Evolutionary conservation across 2,888 invertebrate genomes (phyloP), one percentile per base, ranked within the genome.

Genomic region (Dyspetes luteomarginatus): DNA sequence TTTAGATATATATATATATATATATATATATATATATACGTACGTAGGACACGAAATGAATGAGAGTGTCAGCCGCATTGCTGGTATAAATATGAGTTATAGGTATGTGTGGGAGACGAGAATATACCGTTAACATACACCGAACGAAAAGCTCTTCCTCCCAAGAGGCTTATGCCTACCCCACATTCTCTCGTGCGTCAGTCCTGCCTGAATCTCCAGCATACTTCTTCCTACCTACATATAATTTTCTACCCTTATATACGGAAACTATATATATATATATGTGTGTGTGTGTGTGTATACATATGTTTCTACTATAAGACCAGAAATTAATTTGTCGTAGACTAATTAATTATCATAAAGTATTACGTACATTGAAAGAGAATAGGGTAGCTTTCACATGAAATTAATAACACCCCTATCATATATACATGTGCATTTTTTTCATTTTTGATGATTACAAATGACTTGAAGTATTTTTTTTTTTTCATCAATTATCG

Each of bases 1-100:
- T 50, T 50, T 43, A 60, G 28, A 22, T 36, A 45, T 9, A 4
- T 50, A 24, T 48, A 9, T 36, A 1, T 36, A 36, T 36, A 36
- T 36, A 12, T 36, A 36, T 4, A 12, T 2, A 12, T 2, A 7
- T 36, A 12, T 36, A 0, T 28, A 68, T 55, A 56, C 24, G 41
- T 65, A 55, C 36, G 65, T 78, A 60, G 65, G 52, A 60, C 65
- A 55, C 52, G 43, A 75, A 86, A 87, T 88, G 88, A 89, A 88
- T 88, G 87, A 85, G 86, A 84, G 86, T 88, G 89, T 87, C 89
- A 88, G 85, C 85, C 81, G 84, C 89, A 88, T 87, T 82, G 84
- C 81, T 85, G 48, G 85, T 87, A 88, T 88, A 89, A 89, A 89
- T 88, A 88, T 89, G 88, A 89, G 87, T 89, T 88, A 89, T 85